These are phyloP conservation scores for Caenorhabditis latens DNA, from an alignment of 1,140 invertebrate genomes.

Conservation along the genomic window DNA sequence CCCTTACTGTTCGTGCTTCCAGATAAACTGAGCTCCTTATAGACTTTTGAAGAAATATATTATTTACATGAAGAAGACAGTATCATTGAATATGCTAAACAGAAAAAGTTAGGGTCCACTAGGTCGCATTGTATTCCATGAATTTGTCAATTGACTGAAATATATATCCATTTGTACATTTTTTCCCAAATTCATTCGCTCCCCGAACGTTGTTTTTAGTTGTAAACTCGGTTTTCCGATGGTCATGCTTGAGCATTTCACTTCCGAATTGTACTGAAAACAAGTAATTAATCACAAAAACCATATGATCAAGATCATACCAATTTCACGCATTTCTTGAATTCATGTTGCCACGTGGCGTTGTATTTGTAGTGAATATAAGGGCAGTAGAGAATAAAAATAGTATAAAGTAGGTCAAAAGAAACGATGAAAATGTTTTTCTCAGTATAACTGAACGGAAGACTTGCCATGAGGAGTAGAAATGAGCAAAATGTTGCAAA, in stretches of 20 bases:
- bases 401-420: background rate
- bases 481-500: constrained; percentile 6
- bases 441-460: background rate
- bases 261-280: constrained; percentile 4
- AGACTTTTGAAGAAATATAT: no score
- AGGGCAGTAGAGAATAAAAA: constrained; percentile 1
- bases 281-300: background rate
- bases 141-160: constrained; percentile 6
- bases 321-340: constrained; percentile 10
- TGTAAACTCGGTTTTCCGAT: constrained; percentile 29
- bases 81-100: background rate
- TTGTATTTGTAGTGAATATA: constrained; percentile 15
- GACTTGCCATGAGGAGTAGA: background rate
- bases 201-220: constrained; percentile 1
- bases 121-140: background rate
- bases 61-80: no score
- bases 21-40: no score
- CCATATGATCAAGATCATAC: background rate
- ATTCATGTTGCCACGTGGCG: constrained; percentile 8
- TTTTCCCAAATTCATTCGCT: background rate
- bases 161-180: constrained; percentile 5
- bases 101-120: background rate
- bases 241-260: background rate
- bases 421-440: background rate
- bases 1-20: no score